A percentile compares a stretch with the other conserved stretches of the same genome.
Conservation (phyloP, 2,888 invertebrate species). For the Allolobophora icterica region DNA sequence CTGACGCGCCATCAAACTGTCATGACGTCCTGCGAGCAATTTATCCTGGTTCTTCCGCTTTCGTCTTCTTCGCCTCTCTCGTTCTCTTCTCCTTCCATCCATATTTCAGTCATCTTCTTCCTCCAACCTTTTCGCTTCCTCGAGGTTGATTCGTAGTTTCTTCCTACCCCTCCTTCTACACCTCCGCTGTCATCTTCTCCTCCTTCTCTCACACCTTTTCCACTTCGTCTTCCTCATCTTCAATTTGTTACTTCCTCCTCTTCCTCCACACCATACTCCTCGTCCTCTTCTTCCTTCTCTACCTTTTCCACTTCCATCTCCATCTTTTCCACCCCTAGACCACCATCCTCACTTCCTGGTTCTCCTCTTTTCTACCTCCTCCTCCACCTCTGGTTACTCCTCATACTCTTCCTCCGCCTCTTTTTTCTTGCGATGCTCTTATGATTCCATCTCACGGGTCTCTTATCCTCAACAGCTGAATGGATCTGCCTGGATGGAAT, state of each 20-base stretch:
- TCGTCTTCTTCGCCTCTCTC: too few species aligned
- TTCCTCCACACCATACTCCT: not conserved
- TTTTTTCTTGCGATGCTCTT: not conserved
- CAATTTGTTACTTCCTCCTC: not conserved
- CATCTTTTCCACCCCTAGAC: too few species aligned
- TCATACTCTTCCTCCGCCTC: not conserved
- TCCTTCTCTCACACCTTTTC: not conserved
- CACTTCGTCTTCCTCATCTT: not conserved
- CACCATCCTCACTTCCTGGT: not conserved
- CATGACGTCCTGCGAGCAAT: slow-evolving; percentile 21
- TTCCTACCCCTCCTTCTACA: not conserved
- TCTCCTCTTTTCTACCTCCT: not conserved
- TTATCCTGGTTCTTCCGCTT: not conserved
- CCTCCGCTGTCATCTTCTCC: not conserved
- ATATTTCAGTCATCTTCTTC: not conserved
- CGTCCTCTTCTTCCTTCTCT: not conserved
- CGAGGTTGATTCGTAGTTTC: not conserved
- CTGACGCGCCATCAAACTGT: not conserved
- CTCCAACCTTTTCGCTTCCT: too few species aligned
- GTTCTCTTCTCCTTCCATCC: not conserved
- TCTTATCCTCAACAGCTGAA: not conserved
- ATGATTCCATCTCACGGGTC: not conserved
- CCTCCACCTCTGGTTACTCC: not conserved
- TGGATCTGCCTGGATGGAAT: not conserved
- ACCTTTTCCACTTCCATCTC: too few species aligned